Conservation (phyloP, 2,888 invertebrate species). For the Phyllotreta striolata region DNA sequence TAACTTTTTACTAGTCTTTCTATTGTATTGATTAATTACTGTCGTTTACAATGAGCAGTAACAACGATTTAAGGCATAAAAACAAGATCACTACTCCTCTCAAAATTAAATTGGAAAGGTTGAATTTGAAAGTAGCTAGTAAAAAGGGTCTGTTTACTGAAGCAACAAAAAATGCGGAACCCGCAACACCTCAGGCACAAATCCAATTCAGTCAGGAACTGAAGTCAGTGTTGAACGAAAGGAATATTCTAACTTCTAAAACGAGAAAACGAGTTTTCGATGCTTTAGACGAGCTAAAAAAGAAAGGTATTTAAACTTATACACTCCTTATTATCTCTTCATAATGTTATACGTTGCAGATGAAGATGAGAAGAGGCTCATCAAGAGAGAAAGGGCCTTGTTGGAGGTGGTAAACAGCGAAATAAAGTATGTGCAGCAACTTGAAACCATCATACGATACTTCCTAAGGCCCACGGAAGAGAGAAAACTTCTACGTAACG, state of each 20-base stretch:
- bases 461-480: slow-evolving; percentile 69
- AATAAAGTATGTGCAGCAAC: slow-evolving; percentile 71
- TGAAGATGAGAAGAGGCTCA: slow-evolving; percentile 56
- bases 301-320: too few relatives aligned
- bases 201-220: slow-evolving; percentile 68
- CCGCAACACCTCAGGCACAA: slow-evolving; percentile 64
- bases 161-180: too few relatives aligned
- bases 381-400: slow-evolving; percentile 64
- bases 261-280: slow-evolving; percentile 69
- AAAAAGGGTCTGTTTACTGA: too few relatives aligned
- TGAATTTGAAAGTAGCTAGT: too few relatives aligned
- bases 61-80: too few relatives aligned
- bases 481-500: slow-evolving; percentile 62
- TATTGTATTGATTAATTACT: too few relatives aligned
- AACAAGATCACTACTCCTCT: too few relatives aligned
- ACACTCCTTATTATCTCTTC: background rate
- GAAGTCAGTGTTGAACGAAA: slow-evolving; percentile 67
- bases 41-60: too few relatives aligned
- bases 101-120: too few relatives aligned
- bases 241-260: slow-evolving; percentile 69
- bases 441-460: slow-evolving; percentile 71
- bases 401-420: slow-evolving; percentile 76
- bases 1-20: too few relatives aligned
- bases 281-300: slow-evolving; percentile 62
- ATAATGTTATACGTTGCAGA: slow-evolving; percentile 12